Conservation (phyloP, 2,888 invertebrate genomes). For the Melanotus villosus region DNA sequence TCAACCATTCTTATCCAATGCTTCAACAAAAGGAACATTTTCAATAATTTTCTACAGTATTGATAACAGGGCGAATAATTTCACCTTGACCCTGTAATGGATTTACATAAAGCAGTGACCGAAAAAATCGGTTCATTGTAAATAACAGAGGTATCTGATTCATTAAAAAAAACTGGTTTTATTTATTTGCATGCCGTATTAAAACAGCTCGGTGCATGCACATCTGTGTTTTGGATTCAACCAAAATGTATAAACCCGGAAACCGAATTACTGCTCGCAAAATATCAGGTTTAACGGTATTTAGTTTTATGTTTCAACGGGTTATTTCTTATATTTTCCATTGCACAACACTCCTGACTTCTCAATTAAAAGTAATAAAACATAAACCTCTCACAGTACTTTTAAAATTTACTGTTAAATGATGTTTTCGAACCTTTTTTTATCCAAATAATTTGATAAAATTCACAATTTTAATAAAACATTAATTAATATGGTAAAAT, state of each 20-base stretch:
- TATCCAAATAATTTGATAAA: too few relatives aligned
- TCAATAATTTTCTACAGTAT: too few relatives aligned
- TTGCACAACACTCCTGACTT: background rate
- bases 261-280: background rate
- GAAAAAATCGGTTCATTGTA: background rate
- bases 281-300: conserved; percentile 16
- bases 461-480: too few relatives aligned
- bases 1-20: too few relatives aligned
- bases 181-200: conserved; percentile 6
- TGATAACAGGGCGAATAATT: too few relatives aligned
- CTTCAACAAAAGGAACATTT: too few relatives aligned
- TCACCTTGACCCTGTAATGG: conserved; percentile 4
- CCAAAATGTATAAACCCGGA: conserved; percentile 9
- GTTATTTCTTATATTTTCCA: too few relatives aligned
- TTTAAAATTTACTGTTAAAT: background rate
- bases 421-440: background rate
- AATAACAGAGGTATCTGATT: conserved; percentile 1
- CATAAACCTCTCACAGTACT: background rate
- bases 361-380: background rate
- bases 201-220: background rate
- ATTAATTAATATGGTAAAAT: too few relatives aligned
- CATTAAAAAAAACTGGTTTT: conserved; percentile 17
- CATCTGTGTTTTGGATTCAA: background rate
- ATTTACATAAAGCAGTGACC: conserved; percentile 19
- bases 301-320: conserved; percentile 2